Evolutionary conservation across 2,888 invertebrate species (phyloP), one percentile per base, ranked within the genome.

Genomic region (Drosophila yooni): DNA sequence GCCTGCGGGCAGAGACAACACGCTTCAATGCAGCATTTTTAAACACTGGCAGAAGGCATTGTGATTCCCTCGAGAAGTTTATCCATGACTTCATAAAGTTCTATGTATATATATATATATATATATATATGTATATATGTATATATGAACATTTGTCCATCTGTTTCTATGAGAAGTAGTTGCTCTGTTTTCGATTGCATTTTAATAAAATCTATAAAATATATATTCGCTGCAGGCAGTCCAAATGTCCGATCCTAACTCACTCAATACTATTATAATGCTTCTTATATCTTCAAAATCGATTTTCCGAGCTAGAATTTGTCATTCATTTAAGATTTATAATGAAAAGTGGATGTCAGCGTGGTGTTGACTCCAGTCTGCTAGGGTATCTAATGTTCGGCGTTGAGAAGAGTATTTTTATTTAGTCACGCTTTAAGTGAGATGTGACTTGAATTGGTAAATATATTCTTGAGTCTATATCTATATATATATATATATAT

Each of bases 1-100:
- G 73, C 18, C 77, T 62, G 76, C 69, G 64, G 70, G 69, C 70
- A 46, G 53, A 64, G 38, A 73, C 70, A 53, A 29, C 51, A 33
- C 50, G 70, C 59, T 70, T 50, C 50, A 68, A 29, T 68, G 58
- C 70, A 68, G 8, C 13, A 33, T 27, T 31, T 40, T 10, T 13
- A 0, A 5, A 11, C 38, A 18, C 27, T 10, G 8, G 1, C 33
- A 2, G 1, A 1, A 18, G 31, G 69, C 27, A 27, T 27, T 4
- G 6, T 7, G 11, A 38, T 27, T 38, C 29, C 8, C 3, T 15
- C 15, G 29, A 21, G 3, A 7, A 11, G 21, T 15, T n/a, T 15
- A 8, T 15, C 7, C 3, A 2, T 7, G 18, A 18, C 5, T 50
- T 2, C 29, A 2, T 27, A 1, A 29, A 10, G 3, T 33, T 31